phyloP scores from a whole-genome alignment of 2,797 vertebrate genomes.

The Valencia hispanica region DNA sequence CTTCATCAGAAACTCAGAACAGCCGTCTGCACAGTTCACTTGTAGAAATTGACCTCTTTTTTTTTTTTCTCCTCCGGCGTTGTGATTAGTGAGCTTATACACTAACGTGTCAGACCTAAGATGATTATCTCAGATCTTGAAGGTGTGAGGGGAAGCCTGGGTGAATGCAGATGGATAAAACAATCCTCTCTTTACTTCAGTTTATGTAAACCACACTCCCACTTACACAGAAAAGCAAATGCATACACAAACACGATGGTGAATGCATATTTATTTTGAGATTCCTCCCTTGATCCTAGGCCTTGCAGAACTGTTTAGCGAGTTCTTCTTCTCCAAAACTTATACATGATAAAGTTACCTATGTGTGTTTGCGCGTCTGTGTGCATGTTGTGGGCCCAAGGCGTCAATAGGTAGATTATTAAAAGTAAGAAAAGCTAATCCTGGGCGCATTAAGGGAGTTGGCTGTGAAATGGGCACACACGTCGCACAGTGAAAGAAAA shows the following conservation, averaged over 20 bases:
- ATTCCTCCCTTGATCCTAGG: conserved; percentile 53
- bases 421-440: conserved; percentile 88
- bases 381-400: conserved; percentile 63
- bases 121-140: conserved; percentile 76
- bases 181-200: conserved; percentile 55
- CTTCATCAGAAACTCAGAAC: conserved; percentile 21
- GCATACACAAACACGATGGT: conserved; percentile 37
- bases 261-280: conserved; percentile 48
- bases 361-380: conserved; percentile 37
- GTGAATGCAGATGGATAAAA: conserved; percentile 64
- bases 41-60: conserved; percentile 59
- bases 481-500: conserved; percentile 81
- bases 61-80: conserved; percentile 31
- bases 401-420: conserved; percentile 86
- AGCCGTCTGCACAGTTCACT: conserved; percentile 35
- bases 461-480: conserved; percentile 86
- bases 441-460: conserved; percentile 84
- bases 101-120: conserved; percentile 67
- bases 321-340: conserved; percentile 61
- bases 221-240: conserved; percentile 48
- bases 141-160: conserved; percentile 69
- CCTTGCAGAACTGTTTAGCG: conserved; percentile 48
- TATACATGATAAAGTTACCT: conserved; percentile 58
- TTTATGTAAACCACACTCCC: conserved; percentile 62
- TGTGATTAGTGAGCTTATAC: conserved; percentile 66